Conservation (phyloP, 2,113 vertebrate genomes). For the Eidolon helvum region DNA sequence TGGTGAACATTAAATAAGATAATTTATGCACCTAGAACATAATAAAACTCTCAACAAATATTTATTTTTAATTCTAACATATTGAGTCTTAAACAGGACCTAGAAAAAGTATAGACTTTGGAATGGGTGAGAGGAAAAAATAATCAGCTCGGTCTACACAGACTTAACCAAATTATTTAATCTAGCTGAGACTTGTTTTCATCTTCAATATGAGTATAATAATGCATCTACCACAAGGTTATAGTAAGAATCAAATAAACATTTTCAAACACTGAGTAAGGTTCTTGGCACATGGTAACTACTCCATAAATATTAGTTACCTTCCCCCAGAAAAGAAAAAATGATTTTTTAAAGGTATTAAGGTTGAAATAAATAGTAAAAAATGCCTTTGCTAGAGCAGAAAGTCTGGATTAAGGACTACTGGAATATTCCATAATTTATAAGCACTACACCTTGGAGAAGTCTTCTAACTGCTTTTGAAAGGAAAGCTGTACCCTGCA, state of each 20-base stretch:
- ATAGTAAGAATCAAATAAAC: neutral
- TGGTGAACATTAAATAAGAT: neutral
- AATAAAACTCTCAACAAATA: neutral
- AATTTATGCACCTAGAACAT: neutral
- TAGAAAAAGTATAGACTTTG: neutral
- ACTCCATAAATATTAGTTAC: neutral
- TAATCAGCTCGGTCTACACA: neutral
- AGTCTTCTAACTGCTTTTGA: neutral
- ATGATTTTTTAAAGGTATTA: neutral
- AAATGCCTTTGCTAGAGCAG: neutral
- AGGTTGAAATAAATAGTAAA: constrained; percentile 20
- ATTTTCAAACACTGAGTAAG: constrained; percentile 37
- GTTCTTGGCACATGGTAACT: neutral
- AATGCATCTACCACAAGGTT: neutral
- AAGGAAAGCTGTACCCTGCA: neutral
- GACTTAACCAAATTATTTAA: neutral
- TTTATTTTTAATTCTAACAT: neutral
- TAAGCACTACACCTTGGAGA: neutral
- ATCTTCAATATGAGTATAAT: neutral
- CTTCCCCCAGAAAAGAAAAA: neutral
- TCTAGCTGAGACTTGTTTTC: neutral
- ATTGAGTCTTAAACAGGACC: neutral
- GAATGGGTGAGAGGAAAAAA: neutral
- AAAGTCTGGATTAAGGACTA: neutral
- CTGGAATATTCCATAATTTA: neutral